Evolutionary conservation across 1,140 invertebrate species (phyloP), one percentile per base, ranked within the genome.

Genomic region (Bradynema listronoti): DNA sequence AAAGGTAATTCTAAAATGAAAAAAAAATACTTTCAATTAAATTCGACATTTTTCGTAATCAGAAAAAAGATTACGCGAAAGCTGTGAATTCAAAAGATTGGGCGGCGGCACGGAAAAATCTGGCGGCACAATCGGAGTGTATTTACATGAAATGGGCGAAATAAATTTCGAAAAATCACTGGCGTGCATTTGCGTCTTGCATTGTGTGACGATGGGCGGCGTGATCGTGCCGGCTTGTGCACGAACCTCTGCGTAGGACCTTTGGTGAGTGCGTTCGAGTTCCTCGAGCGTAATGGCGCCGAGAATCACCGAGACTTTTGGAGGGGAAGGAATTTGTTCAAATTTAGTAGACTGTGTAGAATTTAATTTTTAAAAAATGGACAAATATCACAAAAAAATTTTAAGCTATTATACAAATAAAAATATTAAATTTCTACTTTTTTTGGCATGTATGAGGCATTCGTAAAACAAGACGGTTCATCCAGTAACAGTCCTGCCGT

Each of bases 201-300:
- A 27, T 19, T 39, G 36, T 39, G 34, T 25, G 47, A 3, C n/a
- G 19, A 4, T 19, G 47, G 27, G 4, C 47, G 34, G 3, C 16
- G 4, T 27, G 29, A 5, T n/a, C 34, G 34, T n/a, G 27, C 41
- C 9, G 1, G 39, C 22, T 4, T 39, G 39, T 24, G 41, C 25
- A 22, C 22, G 53, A 46, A 56, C 22, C 11, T 22, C 53, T 46
- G n/a, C 16, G 25, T 14, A 53, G 4, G 16, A 53, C 9, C 24
- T 16, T 42, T 25, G 14, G 29, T 51, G 49, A 22, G 32, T 19
- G 22, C 45, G 56, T 47, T 58, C 56, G n/a, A 58, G 47, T 47
- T 58, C 56, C 27, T 58, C 56, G 3, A 58, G 24, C 14, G 56
- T 58, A 19, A 43, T 29, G 2, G 56, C 56, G 41, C 56, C 56